Base-by-base conservation (phyloP, 2,797 vertebrate species). In the Pseudotriccus pelzelni region DNA sequence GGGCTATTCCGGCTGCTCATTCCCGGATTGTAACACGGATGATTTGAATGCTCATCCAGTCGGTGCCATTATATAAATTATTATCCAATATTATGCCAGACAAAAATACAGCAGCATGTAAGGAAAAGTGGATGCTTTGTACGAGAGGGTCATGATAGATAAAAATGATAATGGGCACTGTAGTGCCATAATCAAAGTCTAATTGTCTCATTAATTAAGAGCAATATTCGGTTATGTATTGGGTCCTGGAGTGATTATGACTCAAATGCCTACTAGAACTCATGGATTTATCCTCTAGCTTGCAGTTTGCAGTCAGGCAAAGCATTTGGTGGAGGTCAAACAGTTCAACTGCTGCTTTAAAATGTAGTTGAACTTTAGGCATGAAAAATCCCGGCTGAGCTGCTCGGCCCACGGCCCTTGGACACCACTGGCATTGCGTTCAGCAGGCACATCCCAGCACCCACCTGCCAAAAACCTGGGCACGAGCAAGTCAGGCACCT, bases 141-240 rank as follows among this genome's bases (percentile, higher is more conserved):
- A 91, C 28, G 7, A 85, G 90, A 92, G 92, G 94, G 90, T 84
- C 74, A 50, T 81, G 89, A 97, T 76, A 80, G 96, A 87, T 93
- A 96, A 97, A 95, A 97, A 84, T 89, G 82, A 77, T 90, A 86
- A 80, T 70, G 73, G 90, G 50, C 82, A 6, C 83, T 93, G 84
- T 50, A 90, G 93, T 87, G 63, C 88, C 93, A 83, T 94, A 97
- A 97, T 97, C 95, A 97, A 96, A 96, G 80, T 84, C 87, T 96
- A 96, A 97, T 90, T 85, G 95, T 95, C 89, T 96, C 93, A 94
- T 90, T 95, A 96, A 97, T 97, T 95, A 97, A 95, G 96, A 69
- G 74, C 96, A 97, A 96, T 90, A 96, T 78, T 93, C 84, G 9
- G 83, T 91, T 90, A 95, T 88, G 62, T 93, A 93, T 96, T 91